A percentile compares a stretch with the other conserved stretches of the same genome.
These are phyloP conservation scores for Proteles cristata DNA, from an alignment of 2,113 vertebrate species.

Conservation along the genomic window DNA sequence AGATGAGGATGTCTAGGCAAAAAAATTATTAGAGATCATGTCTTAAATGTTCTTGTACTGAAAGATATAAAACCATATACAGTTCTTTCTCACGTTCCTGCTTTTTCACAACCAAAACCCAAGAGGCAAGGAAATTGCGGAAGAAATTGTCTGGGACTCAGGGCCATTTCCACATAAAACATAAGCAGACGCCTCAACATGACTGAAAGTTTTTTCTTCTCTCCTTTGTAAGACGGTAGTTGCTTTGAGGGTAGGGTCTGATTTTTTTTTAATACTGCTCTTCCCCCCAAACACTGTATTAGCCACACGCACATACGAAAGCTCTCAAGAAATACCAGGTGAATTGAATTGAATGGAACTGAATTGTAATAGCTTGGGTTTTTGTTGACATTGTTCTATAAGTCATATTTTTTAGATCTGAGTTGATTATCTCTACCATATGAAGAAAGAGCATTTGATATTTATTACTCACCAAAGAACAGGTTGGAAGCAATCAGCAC, in stretches of 20 bases:
- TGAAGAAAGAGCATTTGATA: conserved; percentile 75
- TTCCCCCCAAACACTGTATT: not conserved
- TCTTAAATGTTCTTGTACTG: not conserved
- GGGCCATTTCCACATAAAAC: not conserved
- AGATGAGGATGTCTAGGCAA: conserved; percentile 15
- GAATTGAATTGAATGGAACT: not conserved
- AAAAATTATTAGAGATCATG: not conserved
- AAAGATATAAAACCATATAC: not conserved
- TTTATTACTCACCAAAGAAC: conserved; percentile 75
- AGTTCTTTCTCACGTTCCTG: not conserved
- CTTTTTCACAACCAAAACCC: not conserved
- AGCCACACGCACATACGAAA: not conserved
- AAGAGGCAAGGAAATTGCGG: not conserved
- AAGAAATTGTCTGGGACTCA: not conserved
- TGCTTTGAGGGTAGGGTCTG: not conserved
- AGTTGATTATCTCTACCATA: not conserved
- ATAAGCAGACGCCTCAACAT: not conserved
- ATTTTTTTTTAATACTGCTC: not conserved
- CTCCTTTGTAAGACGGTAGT: not conserved
- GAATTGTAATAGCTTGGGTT: not conserved
- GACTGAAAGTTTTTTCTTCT: not conserved
- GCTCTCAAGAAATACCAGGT: not conserved
- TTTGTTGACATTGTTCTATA: conserved; percentile 24
- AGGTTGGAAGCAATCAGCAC: conserved; percentile 77
- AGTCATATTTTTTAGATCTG: not conserved